Percentiles rank a stretch among this genome's conserved stretches.
phyloP scores from a whole-genome alignment of 2,888 invertebrate species.

The Corbicula japonica region DNA sequence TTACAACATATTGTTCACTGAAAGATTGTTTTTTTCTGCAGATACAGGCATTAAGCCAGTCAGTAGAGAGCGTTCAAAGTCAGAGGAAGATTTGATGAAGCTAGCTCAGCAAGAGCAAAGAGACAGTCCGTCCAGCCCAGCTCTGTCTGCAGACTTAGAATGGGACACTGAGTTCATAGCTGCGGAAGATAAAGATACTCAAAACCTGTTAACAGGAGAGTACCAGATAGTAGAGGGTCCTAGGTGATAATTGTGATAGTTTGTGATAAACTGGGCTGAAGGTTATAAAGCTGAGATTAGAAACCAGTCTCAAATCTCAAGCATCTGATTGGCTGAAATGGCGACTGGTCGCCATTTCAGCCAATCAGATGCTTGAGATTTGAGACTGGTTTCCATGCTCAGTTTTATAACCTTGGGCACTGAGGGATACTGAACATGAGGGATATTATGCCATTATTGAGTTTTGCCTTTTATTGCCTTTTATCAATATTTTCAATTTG shows the following conservation, averaged over 20 bases:
- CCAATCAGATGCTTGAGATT: too few species aligned
- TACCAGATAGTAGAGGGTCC: slow-evolving; percentile 15
- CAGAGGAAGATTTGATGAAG: slow-evolving; percentile 71
- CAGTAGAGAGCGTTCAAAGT: slow-evolving; percentile 67
- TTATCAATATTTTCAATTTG: too few species aligned
- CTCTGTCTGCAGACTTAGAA: slow-evolving; percentile 78
- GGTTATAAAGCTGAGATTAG: too few species aligned
- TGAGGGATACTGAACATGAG: too few species aligned
- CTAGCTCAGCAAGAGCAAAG: slow-evolving; percentile 48
- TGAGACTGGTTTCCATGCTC: too few species aligned
- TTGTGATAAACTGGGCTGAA: neutral
- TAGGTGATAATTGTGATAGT: slow-evolving; percentile 18
- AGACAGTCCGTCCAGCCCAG: slow-evolving; percentile 65
- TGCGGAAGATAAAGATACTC: slow-evolving; percentile 72
- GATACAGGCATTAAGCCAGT: slow-evolving; percentile 61
- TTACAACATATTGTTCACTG: neutral
- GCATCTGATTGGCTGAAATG: too few species aligned
- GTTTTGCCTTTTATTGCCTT: too few species aligned
- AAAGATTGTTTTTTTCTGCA: slow-evolving; percentile 29
- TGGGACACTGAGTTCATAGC: slow-evolving; percentile 83
- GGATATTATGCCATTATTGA: too few species aligned
- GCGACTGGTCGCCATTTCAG: too few species aligned
- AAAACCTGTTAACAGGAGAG: slow-evolving; percentile 49
- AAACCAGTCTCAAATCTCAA: too few species aligned
- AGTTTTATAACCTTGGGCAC: too few species aligned